phyloP scores from a whole-genome alignment of 2,888 invertebrate species.

The Zaprionus lineosus region DNA sequence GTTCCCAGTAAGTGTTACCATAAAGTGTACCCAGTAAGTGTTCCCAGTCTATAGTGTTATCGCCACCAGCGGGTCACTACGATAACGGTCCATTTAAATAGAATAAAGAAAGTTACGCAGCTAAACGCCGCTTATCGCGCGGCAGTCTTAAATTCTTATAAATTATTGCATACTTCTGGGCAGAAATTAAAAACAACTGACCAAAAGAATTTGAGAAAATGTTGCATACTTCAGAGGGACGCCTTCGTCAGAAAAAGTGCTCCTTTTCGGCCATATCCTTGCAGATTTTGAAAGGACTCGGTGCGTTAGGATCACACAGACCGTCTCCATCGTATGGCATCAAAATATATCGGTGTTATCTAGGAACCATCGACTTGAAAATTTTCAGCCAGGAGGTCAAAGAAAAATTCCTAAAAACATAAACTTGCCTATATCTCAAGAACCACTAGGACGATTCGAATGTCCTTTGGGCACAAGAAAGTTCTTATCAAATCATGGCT shows the following conservation, averaged over 20 bases:
- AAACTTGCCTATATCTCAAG: neutral
- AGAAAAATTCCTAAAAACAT: neutral
- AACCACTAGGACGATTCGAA: conserved; percentile 1
- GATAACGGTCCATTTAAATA: too few species aligned
- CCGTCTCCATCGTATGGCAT: neutral
- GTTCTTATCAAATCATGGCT: neutral
- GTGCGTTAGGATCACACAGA: neutral
- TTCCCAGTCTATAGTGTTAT: too few species aligned
- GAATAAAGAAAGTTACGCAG: too few species aligned
- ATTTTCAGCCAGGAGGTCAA: neutral
- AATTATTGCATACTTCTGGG: too few species aligned
- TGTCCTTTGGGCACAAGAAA: conserved; percentile 1
- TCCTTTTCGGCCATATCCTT: conserved; percentile 1
- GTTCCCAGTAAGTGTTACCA: too few species aligned
- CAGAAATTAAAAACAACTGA: too few species aligned
- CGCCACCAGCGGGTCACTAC: too few species aligned
- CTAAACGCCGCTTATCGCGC: too few species aligned
- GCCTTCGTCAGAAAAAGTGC: neutral
- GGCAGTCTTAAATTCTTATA: too few species aligned
- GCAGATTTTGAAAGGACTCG: conserved; percentile 1
- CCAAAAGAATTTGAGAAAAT: too few species aligned
- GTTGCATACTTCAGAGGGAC: too few species aligned
- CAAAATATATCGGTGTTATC: neutral
- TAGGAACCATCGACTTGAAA: neutral
- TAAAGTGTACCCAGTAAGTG: too few species aligned